Evolutionary conservation across 2,113 vertebrate genomes (phyloP).

Genomic region (Hassar affinis): DNA sequence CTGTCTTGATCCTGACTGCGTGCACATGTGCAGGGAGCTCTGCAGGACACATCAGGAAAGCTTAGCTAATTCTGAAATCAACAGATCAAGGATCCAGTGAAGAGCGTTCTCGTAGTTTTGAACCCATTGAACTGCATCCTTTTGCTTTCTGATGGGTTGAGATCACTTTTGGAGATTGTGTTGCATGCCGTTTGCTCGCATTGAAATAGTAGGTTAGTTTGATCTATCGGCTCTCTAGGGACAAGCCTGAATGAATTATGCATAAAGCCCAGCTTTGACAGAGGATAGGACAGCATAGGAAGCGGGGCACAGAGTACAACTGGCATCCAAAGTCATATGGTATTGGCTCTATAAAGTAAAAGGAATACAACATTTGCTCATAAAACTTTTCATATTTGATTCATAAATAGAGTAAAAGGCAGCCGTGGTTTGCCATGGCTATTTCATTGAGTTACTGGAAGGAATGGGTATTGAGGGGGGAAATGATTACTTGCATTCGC

Average conservation of each 20-base stretch:
- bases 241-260: constrained; percentile 44
- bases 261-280: constrained; percentile 48
- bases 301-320: constrained; percentile 39
- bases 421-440: constrained; percentile 48
- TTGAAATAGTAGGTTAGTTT: constrained; percentile 43
- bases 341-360: constrained; percentile 56
- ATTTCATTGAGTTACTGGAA: constrained; percentile 64
- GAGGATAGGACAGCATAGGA: constrained; percentile 45
- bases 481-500: constrained; percentile 65
- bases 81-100: constrained; percentile 55
- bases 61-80: constrained; percentile 55
- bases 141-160: constrained; percentile 28
- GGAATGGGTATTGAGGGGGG: constrained; percentile 49
- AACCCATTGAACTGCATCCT: constrained; percentile 46
- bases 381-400: constrained; percentile 57
- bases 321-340: constrained; percentile 41
- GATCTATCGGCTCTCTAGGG: constrained; percentile 43
- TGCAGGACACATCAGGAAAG: constrained; percentile 55
- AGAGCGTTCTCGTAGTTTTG: constrained; percentile 45
- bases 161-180: constrained; percentile 41
- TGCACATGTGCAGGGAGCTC: constrained; percentile 38
- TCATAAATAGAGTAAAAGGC: constrained; percentile 47
- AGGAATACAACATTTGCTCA: constrained; percentile 59
- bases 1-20: constrained; percentile 52
- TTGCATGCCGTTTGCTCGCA: constrained; percentile 22